Base-by-base conservation (phyloP, 2,888 invertebrate species). In the Villa cingulata region DNA sequence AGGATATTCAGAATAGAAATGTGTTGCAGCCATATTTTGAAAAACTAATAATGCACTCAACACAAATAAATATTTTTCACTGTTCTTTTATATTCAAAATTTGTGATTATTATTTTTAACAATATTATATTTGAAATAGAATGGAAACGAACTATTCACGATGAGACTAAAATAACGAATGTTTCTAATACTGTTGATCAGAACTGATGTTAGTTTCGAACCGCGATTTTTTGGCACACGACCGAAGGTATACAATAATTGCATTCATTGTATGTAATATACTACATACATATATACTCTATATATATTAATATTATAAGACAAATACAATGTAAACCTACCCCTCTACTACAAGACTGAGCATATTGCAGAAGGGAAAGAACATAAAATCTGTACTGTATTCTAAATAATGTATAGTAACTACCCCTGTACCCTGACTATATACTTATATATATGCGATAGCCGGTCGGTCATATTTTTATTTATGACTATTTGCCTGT, bases 11-110 rank as follows among this genome's bases (percentile, higher is more conserved):
- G 62, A 46, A 47, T 63, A 64, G 46, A 57, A 66, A 34, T 66
- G 64, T 37, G 61, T 62, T 45, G 65, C 57, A 49, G 67, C 62
- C 64, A 66, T 63, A n/a, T n/a, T n/a, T n/a, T n/a, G n/a, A n/a
- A n/a, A n/a, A n/a, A n/a, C n/a, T n/a, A n/a, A n/a, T n/a, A n/a
- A n/a, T n/a, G n/a, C n/a, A n/a, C n/a, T n/a, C n/a, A n/a, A n/a
- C n/a, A n/a, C n/a, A n/a, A n/a, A n/a, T n/a, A n/a, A n/a, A n/a
- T n/a, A n/a, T n/a, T n/a, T n/a, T n/a, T n/a, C n/a, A n/a, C n/a
- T n/a, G n/a, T n/a, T n/a, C n/a, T n/a, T n/a, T n/a, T n/a, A n/a
- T n/a, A n/a, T n/a, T n/a, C n/a, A n/a, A n/a, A n/a, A n/a, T n/a
- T n/a, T n/a, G 12, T 32, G 12, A 32, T 32, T 32, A 12, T 32